phyloP scores from a whole-genome alignment of 2,113 vertebrate species.

The Axis porcinus region DNA sequence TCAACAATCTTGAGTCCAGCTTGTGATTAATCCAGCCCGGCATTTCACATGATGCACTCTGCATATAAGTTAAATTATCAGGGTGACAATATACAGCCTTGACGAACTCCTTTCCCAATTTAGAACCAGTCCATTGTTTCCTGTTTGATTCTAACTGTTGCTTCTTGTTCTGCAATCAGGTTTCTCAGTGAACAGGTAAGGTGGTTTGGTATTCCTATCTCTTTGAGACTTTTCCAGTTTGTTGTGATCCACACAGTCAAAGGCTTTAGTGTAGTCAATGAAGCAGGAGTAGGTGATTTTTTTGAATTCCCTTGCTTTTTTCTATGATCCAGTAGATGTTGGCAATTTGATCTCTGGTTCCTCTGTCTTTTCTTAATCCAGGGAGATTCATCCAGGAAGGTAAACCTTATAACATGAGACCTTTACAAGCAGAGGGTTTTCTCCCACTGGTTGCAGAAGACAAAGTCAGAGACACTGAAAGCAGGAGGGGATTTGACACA shows the following conservation, averaged over 20 bases:
- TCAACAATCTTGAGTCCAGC: background rate
- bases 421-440: background rate
- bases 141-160: background rate
- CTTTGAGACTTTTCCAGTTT: background rate
- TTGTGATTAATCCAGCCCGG: accelerated
- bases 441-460: background rate
- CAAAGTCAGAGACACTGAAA: background rate
- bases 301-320: background rate
- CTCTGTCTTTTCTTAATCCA: background rate
- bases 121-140: background rate
- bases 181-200: background rate
- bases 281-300: background rate
- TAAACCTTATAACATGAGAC: background rate
- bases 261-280: background rate
- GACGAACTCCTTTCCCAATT: background rate
- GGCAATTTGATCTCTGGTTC: background rate
- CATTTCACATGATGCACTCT: background rate
- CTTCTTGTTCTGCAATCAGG: background rate
- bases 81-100: background rate
- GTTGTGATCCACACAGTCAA: background rate
- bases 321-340: background rate
- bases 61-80: background rate
- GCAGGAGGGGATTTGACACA: background rate
- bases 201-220: background rate
- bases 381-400: background rate